Conservation (phyloP, 1,140 invertebrate species). For the Batillaria attramentaria region DNA sequence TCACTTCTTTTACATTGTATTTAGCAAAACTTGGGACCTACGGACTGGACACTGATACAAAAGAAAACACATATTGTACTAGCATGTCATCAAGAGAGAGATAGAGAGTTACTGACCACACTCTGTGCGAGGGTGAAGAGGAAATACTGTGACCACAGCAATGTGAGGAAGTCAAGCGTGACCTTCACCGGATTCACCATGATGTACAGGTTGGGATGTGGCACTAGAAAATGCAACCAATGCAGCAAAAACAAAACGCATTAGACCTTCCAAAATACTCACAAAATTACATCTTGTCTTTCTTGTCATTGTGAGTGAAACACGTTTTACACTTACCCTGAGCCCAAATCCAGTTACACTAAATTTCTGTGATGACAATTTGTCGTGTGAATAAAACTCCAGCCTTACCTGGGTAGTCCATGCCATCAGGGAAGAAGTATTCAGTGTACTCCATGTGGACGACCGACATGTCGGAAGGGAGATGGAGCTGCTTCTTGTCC, state of each 20-base stretch:
- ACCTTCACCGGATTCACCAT: slow-evolving; percentile 91
- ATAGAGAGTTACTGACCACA: slow-evolving; percentile 71
- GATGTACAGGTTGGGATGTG: slow-evolving; percentile 91
- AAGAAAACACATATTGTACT: too few species aligned
- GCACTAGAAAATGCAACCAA: slow-evolving; percentile 78
- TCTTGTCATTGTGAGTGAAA: too few species aligned
- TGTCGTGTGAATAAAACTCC: neutral
- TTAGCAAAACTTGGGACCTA: too few species aligned
- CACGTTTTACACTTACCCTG: too few species aligned
- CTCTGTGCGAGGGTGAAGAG: slow-evolving; percentile 87
- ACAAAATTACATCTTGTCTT: too few species aligned
- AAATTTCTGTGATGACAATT: neutral
- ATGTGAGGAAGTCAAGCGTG: slow-evolving; percentile 86
- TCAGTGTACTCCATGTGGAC: slow-evolving; percentile 96
- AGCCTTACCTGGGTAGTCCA: slow-evolving; percentile 88
- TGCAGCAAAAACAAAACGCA: too few species aligned
- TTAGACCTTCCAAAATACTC: too few species aligned
- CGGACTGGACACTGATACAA: too few species aligned
- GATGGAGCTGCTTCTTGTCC: slow-evolving; percentile 85
- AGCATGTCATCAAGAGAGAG: too few species aligned
- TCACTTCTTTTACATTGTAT: too few species aligned
- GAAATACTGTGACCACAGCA: slow-evolving; percentile 95
- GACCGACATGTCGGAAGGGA: slow-evolving; percentile 90
- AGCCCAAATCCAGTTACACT: neutral
- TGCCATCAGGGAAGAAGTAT: slow-evolving; percentile 96